A percentile compares a stretch with the other conserved stretches of the same genome.
These are phyloP conservation scores for Charaxes varanes DNA, from an alignment of 1,140 invertebrate genomes.

Conservation along the genomic window DNA sequence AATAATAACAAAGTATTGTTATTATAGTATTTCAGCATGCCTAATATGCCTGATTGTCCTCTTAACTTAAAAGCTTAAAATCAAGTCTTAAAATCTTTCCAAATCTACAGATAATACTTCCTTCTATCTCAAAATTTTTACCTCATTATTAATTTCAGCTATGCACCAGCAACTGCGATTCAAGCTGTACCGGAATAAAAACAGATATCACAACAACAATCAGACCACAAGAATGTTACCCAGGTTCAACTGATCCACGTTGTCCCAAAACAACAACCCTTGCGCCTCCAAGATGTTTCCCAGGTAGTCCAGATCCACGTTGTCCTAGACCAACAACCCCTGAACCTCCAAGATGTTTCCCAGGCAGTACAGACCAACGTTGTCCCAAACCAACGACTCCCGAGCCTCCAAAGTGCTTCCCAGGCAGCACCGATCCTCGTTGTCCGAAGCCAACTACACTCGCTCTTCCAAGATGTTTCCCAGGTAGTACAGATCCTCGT, in stretches of 20 bases:
- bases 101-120: too few relatives aligned
- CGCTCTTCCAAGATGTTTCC: conserved; percentile 22
- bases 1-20: too few relatives aligned
- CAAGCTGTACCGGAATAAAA: conserved; percentile 39
- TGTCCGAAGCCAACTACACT: conserved; percentile 36
- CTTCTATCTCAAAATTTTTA: too few relatives aligned
- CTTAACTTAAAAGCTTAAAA: too few relatives aligned
- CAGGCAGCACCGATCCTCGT: conserved; percentile 41
- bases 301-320: conserved; percentile 44
- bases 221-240: conserved; percentile 42
- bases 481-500: conserved; percentile 9
- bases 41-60: too few relatives aligned
- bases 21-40: too few relatives aligned
- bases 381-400: conserved; percentile 19
- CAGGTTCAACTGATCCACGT: conserved; percentile 28
- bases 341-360: conserved; percentile 46
- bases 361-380: conserved; percentile 30
- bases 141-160: conserved; percentile 42
- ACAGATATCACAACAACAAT: conserved; percentile 44
- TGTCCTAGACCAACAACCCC: conserved; percentile 45
- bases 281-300: conserved; percentile 41
- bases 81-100: too few relatives aligned
- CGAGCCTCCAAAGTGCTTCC: conserved; percentile 13
- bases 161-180: conserved; percentile 57
- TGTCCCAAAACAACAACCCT: conserved; percentile 10